These are phyloP conservation scores for Microplitis deprimator DNA, from an alignment of 2,888 invertebrate genomes.

Conservation along the genomic window DNA sequence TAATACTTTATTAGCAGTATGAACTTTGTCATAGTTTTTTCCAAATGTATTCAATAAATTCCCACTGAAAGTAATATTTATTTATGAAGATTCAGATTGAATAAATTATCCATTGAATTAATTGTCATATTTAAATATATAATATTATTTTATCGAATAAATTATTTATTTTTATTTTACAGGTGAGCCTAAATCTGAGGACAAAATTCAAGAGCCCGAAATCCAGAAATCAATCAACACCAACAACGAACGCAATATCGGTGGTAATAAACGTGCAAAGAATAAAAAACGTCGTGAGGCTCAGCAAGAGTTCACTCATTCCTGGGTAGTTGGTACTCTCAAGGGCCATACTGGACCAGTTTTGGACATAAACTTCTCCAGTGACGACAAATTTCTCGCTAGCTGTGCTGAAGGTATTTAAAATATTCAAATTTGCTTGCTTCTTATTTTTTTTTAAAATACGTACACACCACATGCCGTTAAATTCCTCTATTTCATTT, in stretches of 20 bases:
- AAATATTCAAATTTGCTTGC: neutral
- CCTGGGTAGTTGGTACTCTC: constrained; percentile 84
- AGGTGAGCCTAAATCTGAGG: constrained; percentile 16
- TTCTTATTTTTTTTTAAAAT: neutral
- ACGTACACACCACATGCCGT: neutral
- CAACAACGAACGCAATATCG: constrained; percentile 32
- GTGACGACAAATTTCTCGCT: constrained; percentile 88
- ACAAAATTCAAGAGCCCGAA: constrained; percentile 13
- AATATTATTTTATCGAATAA: constrained; percentile 4
- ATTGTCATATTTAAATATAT: neutral
- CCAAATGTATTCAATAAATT: neutral
- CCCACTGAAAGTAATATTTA: neutral
- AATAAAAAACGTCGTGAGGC: constrained; percentile 65
- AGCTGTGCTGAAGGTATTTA: constrained; percentile 86
- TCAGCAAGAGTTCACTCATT: constrained; percentile 65
- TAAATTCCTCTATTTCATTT: neutral
- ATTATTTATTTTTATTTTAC: neutral
- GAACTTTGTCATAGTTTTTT: neutral
- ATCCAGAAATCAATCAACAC: constrained; percentile 22
- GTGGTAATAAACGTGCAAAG: constrained; percentile 60
- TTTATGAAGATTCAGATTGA: too few relatives aligned
- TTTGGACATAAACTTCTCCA: constrained; percentile 84
- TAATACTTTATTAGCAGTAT: neutral
- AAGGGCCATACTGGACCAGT: constrained; percentile 87
- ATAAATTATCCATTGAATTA: neutral